Evolutionary conservation across 1,140 invertebrate genomes (phyloP), one percentile per base, ranked within the genome.

Genomic region (Drosophila arawakana): DNA sequence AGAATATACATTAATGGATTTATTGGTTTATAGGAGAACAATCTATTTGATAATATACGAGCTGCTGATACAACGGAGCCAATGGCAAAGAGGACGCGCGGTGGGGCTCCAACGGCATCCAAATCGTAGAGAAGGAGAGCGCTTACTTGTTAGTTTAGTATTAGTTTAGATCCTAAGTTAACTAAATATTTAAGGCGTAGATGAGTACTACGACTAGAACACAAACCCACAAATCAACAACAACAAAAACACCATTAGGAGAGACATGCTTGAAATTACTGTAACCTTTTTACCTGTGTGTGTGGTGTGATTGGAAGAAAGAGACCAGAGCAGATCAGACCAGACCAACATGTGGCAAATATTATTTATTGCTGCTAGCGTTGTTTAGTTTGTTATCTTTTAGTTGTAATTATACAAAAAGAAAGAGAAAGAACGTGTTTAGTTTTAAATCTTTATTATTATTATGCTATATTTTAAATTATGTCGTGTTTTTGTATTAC

Each of bases 111-210:
- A 47, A 62, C 72, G 37, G 58, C 80, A 62, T 72, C 76, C 47
- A 86, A 86, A 75, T 86, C 83, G 57, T 86, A 86, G 52, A 62
- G 44, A 25, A 73, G 50, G 52, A 74, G 18, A 74, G 18, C 13
- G 70, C 63, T 44, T 88, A 80, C 52, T 88, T 88, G 83, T 88
- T 88, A 88, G 83, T 83, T 72, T 88, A 84, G 70, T 84, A 54
- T 73, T 84, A 84, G 81, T 66, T 21, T 84, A 88, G 80, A 73
- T 55, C 66, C 83, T 88, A 88, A 88, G 83, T 88, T 88, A 86
- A 86, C 80, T 88, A 88, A 89, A 89, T 88, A 83, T 88, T 63
- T 88, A 88, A 88, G 83, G 47, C 63, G 78, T 78, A 84, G 74
- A 54, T 58, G 65, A 34, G 55, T 69, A 71, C 68, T 63, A 63